Conservation (phyloP, 2,113 vertebrate genomes). For the Bambusicola thoracicus region DNA sequence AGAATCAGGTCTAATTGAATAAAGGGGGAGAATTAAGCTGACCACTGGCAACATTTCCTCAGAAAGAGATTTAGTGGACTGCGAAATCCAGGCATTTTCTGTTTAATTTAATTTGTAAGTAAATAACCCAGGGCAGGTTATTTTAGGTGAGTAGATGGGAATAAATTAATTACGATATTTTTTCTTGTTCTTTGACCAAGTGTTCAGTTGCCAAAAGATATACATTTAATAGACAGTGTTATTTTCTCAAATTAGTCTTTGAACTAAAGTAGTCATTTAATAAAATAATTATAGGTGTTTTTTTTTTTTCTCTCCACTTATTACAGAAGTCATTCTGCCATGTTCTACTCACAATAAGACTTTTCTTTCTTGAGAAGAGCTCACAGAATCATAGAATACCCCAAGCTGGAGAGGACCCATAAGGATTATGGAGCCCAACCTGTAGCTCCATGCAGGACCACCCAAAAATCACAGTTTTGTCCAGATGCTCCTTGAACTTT, state of each 20-base stretch:
- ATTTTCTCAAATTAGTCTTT: neutral
- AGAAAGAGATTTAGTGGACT: neutral
- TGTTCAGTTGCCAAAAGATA: neutral
- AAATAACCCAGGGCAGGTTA: neutral
- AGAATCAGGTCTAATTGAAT: neutral
- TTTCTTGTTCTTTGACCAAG: neutral
- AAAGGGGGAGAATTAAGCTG: neutral
- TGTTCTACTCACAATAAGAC: neutral
- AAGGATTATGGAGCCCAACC: too few species aligned
- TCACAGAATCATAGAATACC: too few species aligned
- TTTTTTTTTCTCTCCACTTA: neutral
- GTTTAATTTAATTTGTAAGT: slow-evolving; percentile 4
- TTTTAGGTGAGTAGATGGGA: neutral
- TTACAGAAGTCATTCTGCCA: neutral
- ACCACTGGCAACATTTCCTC: neutral
- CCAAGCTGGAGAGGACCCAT: too few species aligned
- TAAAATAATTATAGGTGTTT: neutral
- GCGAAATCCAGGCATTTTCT: neutral
- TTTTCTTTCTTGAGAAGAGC: neutral
- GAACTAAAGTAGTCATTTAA: neutral
- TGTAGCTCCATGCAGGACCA: too few species aligned
- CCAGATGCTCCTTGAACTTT: too few species aligned
- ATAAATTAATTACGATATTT: neutral
- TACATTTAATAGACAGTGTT: neutral
- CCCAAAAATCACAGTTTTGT: too few species aligned